A percentile compares a stretch with the other conserved stretches of the same genome.
These are phyloP conservation scores for Brachionus calyciflorus DNA, from an alignment of 1,140 invertebrate species.

Conservation along the genomic window DNA sequence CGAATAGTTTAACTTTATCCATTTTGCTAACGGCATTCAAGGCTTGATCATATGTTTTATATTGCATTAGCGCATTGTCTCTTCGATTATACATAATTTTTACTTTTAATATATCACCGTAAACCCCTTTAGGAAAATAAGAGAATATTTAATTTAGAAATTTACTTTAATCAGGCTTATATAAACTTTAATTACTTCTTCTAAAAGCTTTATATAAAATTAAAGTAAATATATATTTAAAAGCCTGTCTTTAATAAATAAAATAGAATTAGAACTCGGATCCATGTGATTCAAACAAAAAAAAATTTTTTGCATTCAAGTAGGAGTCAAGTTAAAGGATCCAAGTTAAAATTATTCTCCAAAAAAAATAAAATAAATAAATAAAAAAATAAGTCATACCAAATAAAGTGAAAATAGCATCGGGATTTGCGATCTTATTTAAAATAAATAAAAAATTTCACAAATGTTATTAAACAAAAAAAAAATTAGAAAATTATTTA, in stretches of 20 bases:
- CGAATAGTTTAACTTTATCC: constrained; percentile 93
- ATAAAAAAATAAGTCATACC: constrained; percentile 62
- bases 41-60: constrained; percentile 95
- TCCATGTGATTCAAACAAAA: too few relatives aligned
- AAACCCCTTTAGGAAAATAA: constrained; percentile 66
- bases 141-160: not conserved
- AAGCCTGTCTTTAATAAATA: too few relatives aligned
- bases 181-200: not conserved
- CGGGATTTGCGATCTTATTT: constrained; percentile 64
- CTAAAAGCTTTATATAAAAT: constrained; percentile 2
- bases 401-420: constrained; percentile 99
- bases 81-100: constrained; percentile 99
- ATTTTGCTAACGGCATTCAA: constrained; percentile 76
- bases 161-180: not conserved
- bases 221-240: too few relatives aligned
- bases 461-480: not conserved
- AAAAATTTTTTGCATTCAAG: not conserved
- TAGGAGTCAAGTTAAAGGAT: not conserved
- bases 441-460: not conserved
- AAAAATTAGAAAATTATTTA: not conserved
- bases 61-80: constrained; percentile 96
- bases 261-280: too few relatives aligned
- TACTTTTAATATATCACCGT: constrained; percentile 97
- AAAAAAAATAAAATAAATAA: not conserved
- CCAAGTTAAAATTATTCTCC: not conserved